phyloP scores from a whole-genome alignment of 2,113 vertebrate species.

The Lynx canadensis region DNA sequence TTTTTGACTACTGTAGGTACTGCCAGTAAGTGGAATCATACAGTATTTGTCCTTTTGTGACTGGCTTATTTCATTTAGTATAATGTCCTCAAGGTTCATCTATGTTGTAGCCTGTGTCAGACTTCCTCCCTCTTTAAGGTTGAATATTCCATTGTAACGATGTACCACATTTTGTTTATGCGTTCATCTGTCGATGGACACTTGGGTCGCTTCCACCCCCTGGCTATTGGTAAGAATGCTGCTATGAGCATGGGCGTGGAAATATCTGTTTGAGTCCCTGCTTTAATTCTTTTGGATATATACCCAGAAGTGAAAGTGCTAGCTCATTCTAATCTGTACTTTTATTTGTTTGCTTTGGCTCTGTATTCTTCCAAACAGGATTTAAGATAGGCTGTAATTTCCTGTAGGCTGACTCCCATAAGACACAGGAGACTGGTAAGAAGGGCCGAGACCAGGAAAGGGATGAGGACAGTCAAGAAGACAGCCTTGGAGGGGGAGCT shows the following conservation, averaged over 20 bases:
- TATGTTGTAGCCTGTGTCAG: not conserved
- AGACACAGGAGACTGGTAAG: not conserved
- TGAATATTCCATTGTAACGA: not conserved
- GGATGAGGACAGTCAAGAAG: not conserved
- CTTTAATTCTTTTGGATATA: not conserved
- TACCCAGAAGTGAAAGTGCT: not conserved
- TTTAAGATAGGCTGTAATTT: not conserved
- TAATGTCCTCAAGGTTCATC: not conserved
- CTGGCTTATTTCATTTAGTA: not conserved
- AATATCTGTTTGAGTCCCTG: not conserved
- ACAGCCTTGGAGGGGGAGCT: accelerated
- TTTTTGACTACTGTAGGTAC: not conserved
- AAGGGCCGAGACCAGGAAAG: not conserved
- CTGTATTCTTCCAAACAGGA: not conserved
- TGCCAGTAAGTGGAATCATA: not conserved
- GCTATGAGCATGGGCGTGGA: not conserved
- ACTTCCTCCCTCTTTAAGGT: not conserved
- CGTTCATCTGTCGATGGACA: no score
- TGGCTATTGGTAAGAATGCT: not conserved
- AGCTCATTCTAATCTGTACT: not conserved
- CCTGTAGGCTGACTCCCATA: not conserved
- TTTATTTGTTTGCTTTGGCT: not conserved
- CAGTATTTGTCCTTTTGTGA: not conserved
- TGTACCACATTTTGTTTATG: not conserved
- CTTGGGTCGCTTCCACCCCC: no score